Base-by-base conservation (phyloP, 2,888 invertebrate genomes). In the Lottia gigantea region DNA sequence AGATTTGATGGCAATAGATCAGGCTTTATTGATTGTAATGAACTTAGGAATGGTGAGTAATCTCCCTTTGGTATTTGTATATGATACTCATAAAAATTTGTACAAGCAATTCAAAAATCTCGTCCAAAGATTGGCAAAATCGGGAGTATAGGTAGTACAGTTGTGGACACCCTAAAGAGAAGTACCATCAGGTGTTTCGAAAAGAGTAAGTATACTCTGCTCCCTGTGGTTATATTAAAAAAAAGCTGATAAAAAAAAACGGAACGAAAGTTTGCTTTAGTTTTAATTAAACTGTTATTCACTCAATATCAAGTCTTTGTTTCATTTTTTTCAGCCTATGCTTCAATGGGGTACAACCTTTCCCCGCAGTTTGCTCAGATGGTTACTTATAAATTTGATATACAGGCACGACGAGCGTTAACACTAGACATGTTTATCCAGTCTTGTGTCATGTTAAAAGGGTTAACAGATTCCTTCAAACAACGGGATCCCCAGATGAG, bases 391-490 rank as follows among this genome's bases (percentile, higher is more conserved):
- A 93, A 93, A 87, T 92, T 92, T 83, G 94, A 95, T 87, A 88
- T 92, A 0, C 90, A 90, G 72, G 74, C 91, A 91, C 74, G 91
- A 91, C 76, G 92, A 91, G 82, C 91, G 93, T 76, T 88, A 74
- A 93, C 95, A 0, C 93, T 96, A 55, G 96, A 96, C 89, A 92
- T 93, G 81, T 96, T 96, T 86, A 96, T 96, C 80, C 94, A 96
- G 55, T 88, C 94, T 15, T 95, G 95, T 87, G 94, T 96, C 14
- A 94, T 96, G 90, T 92, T 96, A 76, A 95, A 95, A 86, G 87
- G 87, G 7, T 78, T 90, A 77, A 88, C 89, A 40, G 96, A 97
- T 86, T 94, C 95, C 26, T 97, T 97, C 87, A 91, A 93, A 82
- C 90, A 91, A 70, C 92, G 94, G 68, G 97, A 97, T 86, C 91